Conservation (phyloP, 64 coral and sea anemone genomes). For the Pocillopora verrucosa region DNA sequence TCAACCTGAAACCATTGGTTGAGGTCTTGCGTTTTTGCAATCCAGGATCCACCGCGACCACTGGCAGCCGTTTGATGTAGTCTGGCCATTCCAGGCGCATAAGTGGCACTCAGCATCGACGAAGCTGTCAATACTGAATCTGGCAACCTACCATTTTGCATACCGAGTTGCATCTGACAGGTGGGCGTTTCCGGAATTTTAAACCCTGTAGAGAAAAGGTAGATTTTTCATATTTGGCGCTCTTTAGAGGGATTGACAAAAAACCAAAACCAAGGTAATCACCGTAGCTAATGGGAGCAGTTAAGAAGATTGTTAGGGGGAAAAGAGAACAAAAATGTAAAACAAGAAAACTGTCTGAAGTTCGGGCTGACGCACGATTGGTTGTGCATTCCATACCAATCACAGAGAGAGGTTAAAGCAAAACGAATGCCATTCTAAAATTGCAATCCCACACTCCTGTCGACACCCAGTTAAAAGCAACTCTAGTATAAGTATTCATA, state of each 20-base stretch:
- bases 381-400: no score
- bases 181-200: not conserved
- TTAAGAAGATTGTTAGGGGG: no score
- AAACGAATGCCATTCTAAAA: no score
- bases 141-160: not conserved
- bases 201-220: not conserved
- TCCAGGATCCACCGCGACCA: not conserved
- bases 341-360: no score
- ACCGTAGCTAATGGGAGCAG: no score
- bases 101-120: not conserved
- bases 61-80: not conserved
- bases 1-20: slow-evolving; percentile 21
- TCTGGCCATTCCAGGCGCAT: not conserved
- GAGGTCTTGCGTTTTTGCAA: not conserved
- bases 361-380: no score
- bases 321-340: no score
- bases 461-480: no score
- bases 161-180: not conserved
- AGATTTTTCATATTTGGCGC: not conserved
- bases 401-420: no score
- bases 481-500: no score
- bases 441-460: no score
- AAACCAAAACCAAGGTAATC: no score
- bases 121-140: not conserved
- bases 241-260: not conserved